Conservation (phyloP, 2,113 vertebrate species). For the Phalacrocorax pelagicus region DNA sequence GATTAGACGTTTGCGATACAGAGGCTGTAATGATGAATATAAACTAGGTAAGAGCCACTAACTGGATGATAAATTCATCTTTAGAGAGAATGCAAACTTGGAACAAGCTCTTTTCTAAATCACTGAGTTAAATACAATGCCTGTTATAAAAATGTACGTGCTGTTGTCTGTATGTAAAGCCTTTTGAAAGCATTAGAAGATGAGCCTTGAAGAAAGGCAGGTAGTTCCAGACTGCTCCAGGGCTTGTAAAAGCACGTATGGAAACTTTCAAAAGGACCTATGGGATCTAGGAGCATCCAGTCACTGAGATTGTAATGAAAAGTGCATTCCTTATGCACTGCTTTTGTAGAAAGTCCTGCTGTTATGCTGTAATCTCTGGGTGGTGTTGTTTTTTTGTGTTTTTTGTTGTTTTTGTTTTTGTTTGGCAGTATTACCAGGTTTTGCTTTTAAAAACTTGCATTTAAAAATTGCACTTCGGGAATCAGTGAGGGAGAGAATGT, state of each 20-base stretch:
- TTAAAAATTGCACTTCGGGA: background rate
- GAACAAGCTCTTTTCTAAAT: background rate
- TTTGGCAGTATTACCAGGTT: background rate
- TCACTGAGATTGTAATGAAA: background rate
- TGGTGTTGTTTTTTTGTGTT: background rate
- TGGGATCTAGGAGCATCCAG: background rate
- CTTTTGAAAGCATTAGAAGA: background rate
- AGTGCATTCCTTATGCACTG: background rate
- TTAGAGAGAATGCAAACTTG: background rate
- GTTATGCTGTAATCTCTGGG: fast-evolving
- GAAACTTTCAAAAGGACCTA: background rate
- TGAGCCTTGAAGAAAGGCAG: background rate
- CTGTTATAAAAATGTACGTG: fast-evolving
- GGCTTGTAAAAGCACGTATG: background rate
- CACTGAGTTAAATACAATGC: background rate
- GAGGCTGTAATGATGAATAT: conserved; percentile 83
- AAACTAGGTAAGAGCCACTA: conserved; percentile 81
- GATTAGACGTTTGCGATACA: conserved; percentile 82
- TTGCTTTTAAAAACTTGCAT: background rate
- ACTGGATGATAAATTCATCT: background rate
- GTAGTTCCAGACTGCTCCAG: background rate
- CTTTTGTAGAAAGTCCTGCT: background rate
- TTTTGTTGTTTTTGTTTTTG: no score
- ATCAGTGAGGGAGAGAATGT: background rate
- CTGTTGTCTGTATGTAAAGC: background rate